Evolutionary conservation across 2,888 invertebrate species (phyloP).

Genomic region (Linnaemya tessellans): DNA sequence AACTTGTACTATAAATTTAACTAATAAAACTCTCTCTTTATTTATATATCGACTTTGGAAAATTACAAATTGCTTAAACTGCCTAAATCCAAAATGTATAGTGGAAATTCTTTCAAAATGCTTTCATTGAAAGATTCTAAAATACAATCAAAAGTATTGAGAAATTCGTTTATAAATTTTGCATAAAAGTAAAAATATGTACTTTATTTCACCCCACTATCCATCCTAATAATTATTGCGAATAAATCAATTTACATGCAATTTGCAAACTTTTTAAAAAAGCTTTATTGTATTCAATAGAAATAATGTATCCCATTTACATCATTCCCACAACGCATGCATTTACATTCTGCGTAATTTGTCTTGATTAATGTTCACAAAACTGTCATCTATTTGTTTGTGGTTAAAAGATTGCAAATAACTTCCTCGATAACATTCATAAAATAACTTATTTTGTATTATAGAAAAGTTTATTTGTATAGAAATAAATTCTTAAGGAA

Average conservation of each 20-base stretch:
- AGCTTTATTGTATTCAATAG: not conserved
- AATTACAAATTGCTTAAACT: no score
- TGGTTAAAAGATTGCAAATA: not conserved
- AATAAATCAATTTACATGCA: not conserved
- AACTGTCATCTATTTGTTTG: conserved; percentile 24
- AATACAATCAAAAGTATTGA: no score
- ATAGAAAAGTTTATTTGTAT: not conserved
- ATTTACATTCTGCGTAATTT: conserved; percentile 19
- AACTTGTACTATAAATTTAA: no score
- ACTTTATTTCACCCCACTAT: not conserved
- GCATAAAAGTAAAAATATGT: no score
- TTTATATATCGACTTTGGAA: no score
- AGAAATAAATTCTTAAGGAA: not conserved
- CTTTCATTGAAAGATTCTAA: no score
- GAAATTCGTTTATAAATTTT: no score
- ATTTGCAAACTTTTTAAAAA: not conserved
- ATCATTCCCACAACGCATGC: not conserved
- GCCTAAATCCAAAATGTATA: no score
- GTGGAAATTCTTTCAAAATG: no score
- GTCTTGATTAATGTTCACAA: conserved; percentile 18
- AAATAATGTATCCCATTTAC: conserved; percentile 8
- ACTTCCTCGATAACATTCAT: not conserved
- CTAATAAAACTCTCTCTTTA: no score
- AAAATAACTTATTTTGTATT: not conserved
- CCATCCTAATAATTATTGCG: not conserved